Evolutionary conservation across 2,113 vertebrate species (phyloP).

Genomic region (Antigone vipio): DNA sequence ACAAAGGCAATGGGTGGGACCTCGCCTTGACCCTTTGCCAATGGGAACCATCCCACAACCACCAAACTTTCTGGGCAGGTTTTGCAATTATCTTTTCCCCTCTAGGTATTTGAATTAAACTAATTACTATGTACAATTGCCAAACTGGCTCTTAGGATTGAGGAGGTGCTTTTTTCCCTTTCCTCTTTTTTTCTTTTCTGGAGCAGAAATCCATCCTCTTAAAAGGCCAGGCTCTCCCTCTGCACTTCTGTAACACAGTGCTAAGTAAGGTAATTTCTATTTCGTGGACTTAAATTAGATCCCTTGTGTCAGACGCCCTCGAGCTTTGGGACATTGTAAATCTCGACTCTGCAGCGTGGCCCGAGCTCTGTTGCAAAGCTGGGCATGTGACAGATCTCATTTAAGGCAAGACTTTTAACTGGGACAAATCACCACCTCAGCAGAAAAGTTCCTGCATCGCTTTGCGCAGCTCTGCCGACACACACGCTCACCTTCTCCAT

Average conservation of each 20-base stretch:
- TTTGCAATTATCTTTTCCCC: conserved; percentile 52
- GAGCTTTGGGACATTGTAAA: not conserved
- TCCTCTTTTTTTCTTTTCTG: not conserved
- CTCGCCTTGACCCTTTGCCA: conserved; percentile 46
- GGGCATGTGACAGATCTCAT: not conserved
- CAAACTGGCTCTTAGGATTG: conserved; percentile 48
- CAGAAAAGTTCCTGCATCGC: not conserved
- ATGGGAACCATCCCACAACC: conserved; percentile 47
- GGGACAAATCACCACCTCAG: not conserved
- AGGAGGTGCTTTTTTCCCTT: not conserved
- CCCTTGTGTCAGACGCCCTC: not conserved
- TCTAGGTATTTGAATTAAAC: conserved; percentile 59
- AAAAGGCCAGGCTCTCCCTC: not conserved
- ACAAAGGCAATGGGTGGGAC: conserved; percentile 37
- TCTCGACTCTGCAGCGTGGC: not conserved
- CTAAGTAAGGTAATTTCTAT: conserved; percentile 33
- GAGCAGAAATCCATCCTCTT: not conserved
- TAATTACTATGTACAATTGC: conserved; percentile 42
- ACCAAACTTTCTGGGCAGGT: conserved; percentile 52
- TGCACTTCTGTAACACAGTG: not conserved
- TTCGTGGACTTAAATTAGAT: conserved; percentile 47
- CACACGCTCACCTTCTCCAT: not conserved
- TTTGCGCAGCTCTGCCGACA: not conserved
- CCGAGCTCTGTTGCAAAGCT: not conserved
- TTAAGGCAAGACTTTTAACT: not conserved